Percentiles rank a stretch among this genome's conserved stretches.
Evolutionary conservation across 2,888 invertebrate genomes (phyloP).

Genomic region (Dorcus hopei): DNA sequence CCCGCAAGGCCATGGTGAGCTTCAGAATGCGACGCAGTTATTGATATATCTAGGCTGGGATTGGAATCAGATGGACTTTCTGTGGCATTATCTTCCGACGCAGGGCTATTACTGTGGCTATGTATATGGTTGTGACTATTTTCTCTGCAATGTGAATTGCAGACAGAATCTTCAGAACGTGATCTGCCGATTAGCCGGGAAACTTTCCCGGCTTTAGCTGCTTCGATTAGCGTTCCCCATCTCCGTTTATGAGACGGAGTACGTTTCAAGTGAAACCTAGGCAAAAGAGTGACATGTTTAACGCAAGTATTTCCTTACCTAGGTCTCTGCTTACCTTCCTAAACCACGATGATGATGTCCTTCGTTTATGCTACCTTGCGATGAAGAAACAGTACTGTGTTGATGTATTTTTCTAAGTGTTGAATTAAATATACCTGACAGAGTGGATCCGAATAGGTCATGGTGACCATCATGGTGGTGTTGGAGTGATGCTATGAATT

Average conservation of each 20-base stretch:
- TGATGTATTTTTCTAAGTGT: conserved; percentile 53
- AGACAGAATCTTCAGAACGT: conserved; percentile 82
- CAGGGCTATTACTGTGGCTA: conserved; percentile 56
- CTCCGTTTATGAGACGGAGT: conserved; percentile 67
- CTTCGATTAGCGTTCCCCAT: conserved; percentile 84
- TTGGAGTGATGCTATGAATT: conserved; percentile 73
- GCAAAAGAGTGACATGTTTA: not conserved
- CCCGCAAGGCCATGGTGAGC: conserved; percentile 46
- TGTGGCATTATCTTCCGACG: conserved; percentile 68
- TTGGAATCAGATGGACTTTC: conserved; percentile 70
- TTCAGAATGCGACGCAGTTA: not conserved
- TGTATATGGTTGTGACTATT: conserved; percentile 53
- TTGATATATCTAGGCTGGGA: conserved; percentile 56
- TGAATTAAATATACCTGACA: conserved; percentile 64
- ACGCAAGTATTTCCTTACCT: not conserved
- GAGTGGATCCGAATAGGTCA: conserved; percentile 65
- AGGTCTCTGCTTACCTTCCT: conserved; percentile 23
- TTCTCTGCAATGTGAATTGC: conserved; percentile 53
- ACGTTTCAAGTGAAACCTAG: conserved; percentile 52
- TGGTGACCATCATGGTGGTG: conserved; percentile 56
- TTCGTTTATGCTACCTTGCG: conserved; percentile 49
- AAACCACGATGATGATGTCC: conserved; percentile 35
- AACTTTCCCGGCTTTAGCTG: conserved; percentile 77
- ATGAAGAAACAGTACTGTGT: conserved; percentile 48
- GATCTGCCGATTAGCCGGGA: conserved; percentile 76